Base-by-base conservation (phyloP, 2,888 invertebrate genomes). In the Spodoptera littoralis region DNA sequence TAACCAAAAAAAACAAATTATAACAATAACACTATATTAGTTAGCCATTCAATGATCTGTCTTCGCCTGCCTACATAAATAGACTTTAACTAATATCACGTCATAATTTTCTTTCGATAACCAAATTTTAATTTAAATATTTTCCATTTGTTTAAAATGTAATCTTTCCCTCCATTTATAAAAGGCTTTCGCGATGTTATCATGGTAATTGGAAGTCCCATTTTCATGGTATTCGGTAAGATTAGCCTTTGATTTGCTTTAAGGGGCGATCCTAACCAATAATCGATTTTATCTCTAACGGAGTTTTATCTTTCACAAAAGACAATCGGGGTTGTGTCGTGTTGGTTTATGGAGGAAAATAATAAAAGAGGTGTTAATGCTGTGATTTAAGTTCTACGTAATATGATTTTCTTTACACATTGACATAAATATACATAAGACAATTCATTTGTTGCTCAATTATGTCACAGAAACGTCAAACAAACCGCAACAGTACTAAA, bases 201-300 rank as follows among this genome's bases (percentile, higher is more conserved):
- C 87, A 77, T 72, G 73, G 82, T 85, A 90, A 90, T 91, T 90
- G 90, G 87, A 82, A 77, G 77, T 76, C 83, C 86, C 81, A 82
- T 86, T 88, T 87, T 80, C 80, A 74, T 81, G 78, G 82, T 80
- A 80, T 83, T 83, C 76, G 73, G 69, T 75, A 82, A 85, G 87
- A 89, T 88, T 86, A 84, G 82, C 72, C 76, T 70, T 77, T 73
- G 77, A 81, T 88, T 87, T 84, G 82, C 82, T 80, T 79, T 74
- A 65, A 69, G 77, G 81, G 65, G 73, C 70, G 74, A 84, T 81
- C 79, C 69, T 76, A 79, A 82, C 70, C 79, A 58, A 72, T 71
- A 53, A 74, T 74, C 59, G 73, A 79, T 69, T 69, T 45, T 68
- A 63, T 71, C 59, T 30, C 48, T 36, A 53, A 55, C 44, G 41